These are phyloP conservation scores for Pangasius macronema DNA, from an alignment of 2,797 vertebrate genomes.

Conservation along the genomic window DNA sequence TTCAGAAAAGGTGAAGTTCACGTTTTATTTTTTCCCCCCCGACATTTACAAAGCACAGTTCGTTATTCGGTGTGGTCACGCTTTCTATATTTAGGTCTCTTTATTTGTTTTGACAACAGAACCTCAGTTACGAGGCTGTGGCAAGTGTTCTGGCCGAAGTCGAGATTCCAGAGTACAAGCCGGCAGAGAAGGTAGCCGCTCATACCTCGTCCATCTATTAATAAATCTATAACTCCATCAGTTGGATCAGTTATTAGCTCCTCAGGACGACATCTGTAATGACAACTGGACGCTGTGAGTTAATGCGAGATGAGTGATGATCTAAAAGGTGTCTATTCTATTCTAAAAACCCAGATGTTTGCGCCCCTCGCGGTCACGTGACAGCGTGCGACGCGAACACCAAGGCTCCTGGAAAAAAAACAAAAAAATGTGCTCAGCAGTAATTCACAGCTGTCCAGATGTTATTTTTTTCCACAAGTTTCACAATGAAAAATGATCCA, in stretches of 20 bases:
- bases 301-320: not conserved
- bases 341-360: not conserved
- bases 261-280: not conserved
- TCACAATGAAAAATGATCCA: not conserved
- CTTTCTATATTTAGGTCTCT: not conserved
- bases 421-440: not conserved
- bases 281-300: not conserved
- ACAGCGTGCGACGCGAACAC: not conserved
- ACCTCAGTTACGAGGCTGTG: conserved; percentile 81
- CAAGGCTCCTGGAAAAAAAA: not conserved
- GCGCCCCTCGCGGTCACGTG: not conserved
- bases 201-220: not conserved
- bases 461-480: not conserved
- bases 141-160: conserved; percentile 78
- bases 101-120: conserved; percentile 69
- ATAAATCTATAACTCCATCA: not conserved
- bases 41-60: not conserved
- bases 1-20: conserved; percentile 79
- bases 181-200: conserved; percentile 85
- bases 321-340: not conserved
- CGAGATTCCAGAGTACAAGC: conserved; percentile 88
- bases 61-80: not conserved
- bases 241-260: too few species aligned
- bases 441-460: not conserved
- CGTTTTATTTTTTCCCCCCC: not conserved